A percentile compares a stretch with the other conserved stretches of the same genome.
These are phyloP conservation scores for Orchesella cincta DNA, from an alignment of 1,140 invertebrate genomes.

Conservation along the genomic window DNA sequence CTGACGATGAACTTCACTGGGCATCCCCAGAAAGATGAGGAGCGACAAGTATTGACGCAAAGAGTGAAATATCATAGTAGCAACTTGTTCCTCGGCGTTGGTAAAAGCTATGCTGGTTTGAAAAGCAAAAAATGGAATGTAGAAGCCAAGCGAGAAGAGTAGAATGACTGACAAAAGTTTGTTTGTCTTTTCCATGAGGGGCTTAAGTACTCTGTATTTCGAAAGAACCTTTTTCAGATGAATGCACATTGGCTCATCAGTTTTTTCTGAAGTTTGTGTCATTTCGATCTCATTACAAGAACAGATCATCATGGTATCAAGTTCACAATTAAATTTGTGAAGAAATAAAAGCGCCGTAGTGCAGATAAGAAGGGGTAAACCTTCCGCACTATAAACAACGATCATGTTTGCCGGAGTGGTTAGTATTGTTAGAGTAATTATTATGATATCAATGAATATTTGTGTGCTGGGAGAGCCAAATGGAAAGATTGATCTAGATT, in stretches of 20 bases:
- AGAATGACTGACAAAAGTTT: neutral
- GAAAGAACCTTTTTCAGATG: neutral
- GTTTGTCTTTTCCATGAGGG: neutral
- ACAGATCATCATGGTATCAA: neutral
- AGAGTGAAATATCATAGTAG: neutral
- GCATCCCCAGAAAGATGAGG: neutral
- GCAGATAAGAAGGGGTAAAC: neutral
- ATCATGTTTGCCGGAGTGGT: neutral
- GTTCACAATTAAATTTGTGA: neutral
- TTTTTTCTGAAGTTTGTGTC: neutral
- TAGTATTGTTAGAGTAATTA: neutral
- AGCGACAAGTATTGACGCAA: neutral
- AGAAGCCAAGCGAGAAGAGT: neutral
- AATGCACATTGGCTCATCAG: neutral
- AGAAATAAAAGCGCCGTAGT: neutral
- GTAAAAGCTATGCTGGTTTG: neutral
- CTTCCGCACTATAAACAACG: neutral
- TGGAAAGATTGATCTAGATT: too few relatives aligned
- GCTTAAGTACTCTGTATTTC: neutral
- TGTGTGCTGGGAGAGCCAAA: too few relatives aligned
- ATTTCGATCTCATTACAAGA: neutral
- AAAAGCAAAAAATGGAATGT: neutral
- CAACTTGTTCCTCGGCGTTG: neutral
- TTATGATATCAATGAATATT: too few relatives aligned
- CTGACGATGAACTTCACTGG: conserved; percentile 7